Evolutionary conservation across 1,140 invertebrate genomes (phyloP), one percentile per base, ranked within the genome.

Genomic region (Diorhabda carinulata): DNA sequence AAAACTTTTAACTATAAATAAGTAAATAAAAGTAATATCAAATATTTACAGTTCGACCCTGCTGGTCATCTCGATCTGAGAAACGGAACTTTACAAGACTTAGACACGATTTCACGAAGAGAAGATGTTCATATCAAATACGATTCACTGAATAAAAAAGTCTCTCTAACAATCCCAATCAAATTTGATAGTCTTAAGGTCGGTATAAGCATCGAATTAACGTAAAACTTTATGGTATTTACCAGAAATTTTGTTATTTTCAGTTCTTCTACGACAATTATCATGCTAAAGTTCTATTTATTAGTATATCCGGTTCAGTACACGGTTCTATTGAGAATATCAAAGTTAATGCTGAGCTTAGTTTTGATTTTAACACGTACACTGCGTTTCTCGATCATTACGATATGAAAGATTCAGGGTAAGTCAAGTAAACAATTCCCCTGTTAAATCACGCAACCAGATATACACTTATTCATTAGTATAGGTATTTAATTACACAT

Each of bases 401-500:
- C 44, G 60, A 72, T 52, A 70, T 76, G 40, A 64, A 68, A 8
- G 63, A 73, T 59, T 70, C 72, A 43, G 75, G 71, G 75, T 76
- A 70, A 70, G 67, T 57, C 25, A 25, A 25, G 25, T 25, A 25
- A 25, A 25, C 25, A 25, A 25, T 25, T 25, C 25, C 25, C 25
- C 25, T 25, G 25, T 1, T 25, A 25, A 1, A 25, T 25, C 25
- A 25, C 25, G 25, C 25, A 25, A 25, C 25, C 25, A 25, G 25
- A 25, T 25, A 25, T 25, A 25, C 25, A 25, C 25, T 25, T 25
- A 25, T 25, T 25, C 25, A 25, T n/a, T n/a, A n/a, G n/a, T n/a
- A n/a, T n/a, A n/a, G n/a, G n/a, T n/a, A n/a, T 25, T 25, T 25
- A 25, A 25, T 25, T 25, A 25, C 2, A 25, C 25, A 25, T 25